phyloP scores from a whole-genome alignment of 2,113 vertebrate species.

The Labeo catla region DNA sequence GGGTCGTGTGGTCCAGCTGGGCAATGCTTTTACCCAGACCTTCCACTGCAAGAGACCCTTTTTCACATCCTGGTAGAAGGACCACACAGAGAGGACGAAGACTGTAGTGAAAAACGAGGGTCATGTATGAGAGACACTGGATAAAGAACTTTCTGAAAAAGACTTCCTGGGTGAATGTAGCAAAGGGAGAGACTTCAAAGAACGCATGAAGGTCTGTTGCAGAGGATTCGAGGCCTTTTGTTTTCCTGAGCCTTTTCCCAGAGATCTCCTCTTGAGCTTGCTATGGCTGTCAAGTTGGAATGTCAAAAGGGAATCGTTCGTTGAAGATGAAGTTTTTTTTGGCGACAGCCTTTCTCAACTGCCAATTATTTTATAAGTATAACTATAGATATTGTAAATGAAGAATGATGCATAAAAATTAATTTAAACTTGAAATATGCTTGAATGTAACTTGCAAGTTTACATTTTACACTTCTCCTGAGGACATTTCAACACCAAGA shows the following conservation, averaged over 20 bases:
- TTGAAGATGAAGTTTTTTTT: neutral
- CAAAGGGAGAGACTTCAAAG: slow-evolving; percentile 6
- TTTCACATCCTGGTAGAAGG: slow-evolving; percentile 91
- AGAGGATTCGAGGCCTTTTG: slow-evolving; percentile 4
- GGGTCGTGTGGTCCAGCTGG: slow-evolving; percentile 86
- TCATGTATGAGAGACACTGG: neutral
- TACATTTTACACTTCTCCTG: slow-evolving; percentile 51
- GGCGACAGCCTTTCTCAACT: slow-evolving; percentile 37
- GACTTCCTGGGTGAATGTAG: slow-evolving; percentile 18
- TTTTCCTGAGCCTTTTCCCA: slow-evolving; percentile 8
- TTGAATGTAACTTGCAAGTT: slow-evolving; percentile 58
- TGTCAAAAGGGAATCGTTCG: slow-evolving; percentile 19
- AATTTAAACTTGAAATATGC: slow-evolving; percentile 49
- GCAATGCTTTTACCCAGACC: slow-evolving; percentile 91
- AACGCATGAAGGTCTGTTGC: neutral
- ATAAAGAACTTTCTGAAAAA: neutral
- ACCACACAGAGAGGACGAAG: neutral
- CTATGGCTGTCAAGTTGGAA: slow-evolving; percentile 14
- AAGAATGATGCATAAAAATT: slow-evolving; percentile 22
- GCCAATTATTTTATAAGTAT: slow-evolving; percentile 47
- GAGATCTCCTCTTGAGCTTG: neutral
- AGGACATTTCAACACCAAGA: slow-evolving; percentile 4
- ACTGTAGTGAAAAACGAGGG: neutral
- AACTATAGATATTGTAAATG: slow-evolving; percentile 21
- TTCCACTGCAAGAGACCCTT: slow-evolving; percentile 96